These are phyloP conservation scores for Actinia tenebrosa DNA, from an alignment of 64 coral and sea anemone species.

Conservation along the genomic window DNA sequence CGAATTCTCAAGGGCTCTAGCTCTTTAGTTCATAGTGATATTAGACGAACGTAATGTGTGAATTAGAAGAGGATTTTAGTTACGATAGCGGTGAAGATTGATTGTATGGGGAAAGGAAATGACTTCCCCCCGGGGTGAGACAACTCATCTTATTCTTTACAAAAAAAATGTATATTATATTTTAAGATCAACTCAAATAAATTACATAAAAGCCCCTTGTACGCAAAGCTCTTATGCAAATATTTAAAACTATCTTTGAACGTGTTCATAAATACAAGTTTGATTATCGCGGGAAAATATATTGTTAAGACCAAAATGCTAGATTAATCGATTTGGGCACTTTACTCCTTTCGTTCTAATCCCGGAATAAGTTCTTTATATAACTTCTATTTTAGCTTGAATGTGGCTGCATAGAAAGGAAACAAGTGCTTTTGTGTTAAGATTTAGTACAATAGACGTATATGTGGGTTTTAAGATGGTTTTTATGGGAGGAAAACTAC, in stretches of 20 bases:
- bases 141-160: neutral
- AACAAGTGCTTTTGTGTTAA: neutral
- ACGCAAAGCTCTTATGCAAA: constrained; percentile 23
- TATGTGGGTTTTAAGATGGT: neutral
- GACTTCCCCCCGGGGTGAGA: neutral
- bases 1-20: neutral
- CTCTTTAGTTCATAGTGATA: constrained; percentile 15
- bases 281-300: neutral
- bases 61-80: constrained; percentile 7
- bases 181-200: constrained; percentile 13
- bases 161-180: constrained; percentile 13
- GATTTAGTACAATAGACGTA: neutral
- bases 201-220: constrained; percentile 13
- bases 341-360: neutral
- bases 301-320: neutral
- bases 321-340: neutral
- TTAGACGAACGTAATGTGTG: neutral
- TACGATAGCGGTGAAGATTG: constrained; percentile 17
- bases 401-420: neutral
- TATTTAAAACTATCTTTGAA: neutral
- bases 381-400: neutral
- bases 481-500: neutral
- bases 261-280: constrained; percentile 7
- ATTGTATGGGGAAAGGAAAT: constrained; percentile 5
- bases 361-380: neutral